Conservation (phyloP, 37 sponge, comb jelly and placozoan genomes). For the Ephydatia muelleri region DNA sequence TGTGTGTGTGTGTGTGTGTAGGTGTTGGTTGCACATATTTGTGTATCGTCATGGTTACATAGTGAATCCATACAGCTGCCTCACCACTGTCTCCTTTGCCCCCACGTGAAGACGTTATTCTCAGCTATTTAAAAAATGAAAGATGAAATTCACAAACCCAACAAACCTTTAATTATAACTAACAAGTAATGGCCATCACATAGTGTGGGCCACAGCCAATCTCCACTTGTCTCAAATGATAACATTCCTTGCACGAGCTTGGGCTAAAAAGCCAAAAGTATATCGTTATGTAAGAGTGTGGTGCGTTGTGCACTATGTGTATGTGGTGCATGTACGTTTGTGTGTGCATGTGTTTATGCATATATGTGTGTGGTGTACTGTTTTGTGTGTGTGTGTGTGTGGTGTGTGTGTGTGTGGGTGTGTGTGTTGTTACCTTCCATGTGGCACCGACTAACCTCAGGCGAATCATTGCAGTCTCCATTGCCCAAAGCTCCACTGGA, state of each 20-base stretch:
- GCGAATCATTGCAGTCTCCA: slow-evolving; percentile 66
- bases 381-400: too few species aligned
- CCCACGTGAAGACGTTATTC: slow-evolving; percentile 62
- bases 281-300: slow-evolving; percentile 2
- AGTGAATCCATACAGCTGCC: background rate
- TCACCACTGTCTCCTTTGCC: slow-evolving; percentile 81
- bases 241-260: slow-evolving; percentile 70
- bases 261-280: slow-evolving; percentile 49
- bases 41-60: too few species aligned
- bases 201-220: slow-evolving; percentile 74
- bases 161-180: slow-evolving; percentile 23
- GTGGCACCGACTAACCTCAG: slow-evolving; percentile 49
- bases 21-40: too few species aligned
- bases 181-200: slow-evolving; percentile 74
- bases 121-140: slow-evolving; percentile 39
- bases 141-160: background rate
- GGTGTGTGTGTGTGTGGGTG: too few species aligned
- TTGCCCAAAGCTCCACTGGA: slow-evolving; percentile 80
- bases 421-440: too few species aligned
- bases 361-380: too few species aligned
- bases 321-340: too few species aligned
- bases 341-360: too few species aligned
- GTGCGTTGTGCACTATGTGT: background rate
- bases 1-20: too few species aligned
- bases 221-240: slow-evolving; percentile 48